A percentile compares a stretch with the other conserved stretches of the same genome.
Evolutionary conservation across 2,797 vertebrate species (phyloP).

Genomic region (Prionace glauca): DNA sequence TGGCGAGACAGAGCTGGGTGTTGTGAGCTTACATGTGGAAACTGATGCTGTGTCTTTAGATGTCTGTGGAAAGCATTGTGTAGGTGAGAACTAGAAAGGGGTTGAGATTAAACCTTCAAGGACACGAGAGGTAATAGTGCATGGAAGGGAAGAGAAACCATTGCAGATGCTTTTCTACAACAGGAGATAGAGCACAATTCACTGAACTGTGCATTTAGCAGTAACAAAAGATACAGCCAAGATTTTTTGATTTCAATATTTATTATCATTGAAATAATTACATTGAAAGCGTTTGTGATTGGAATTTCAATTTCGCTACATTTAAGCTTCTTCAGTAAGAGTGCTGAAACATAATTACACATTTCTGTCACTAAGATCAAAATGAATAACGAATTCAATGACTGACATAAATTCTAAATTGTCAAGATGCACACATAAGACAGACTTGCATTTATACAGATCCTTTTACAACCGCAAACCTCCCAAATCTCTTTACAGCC

Average conservation of each 20-base stretch:
- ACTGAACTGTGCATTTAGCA: neutral
- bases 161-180: neutral
- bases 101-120: neutral
- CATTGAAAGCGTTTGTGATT: neutral
- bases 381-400: neutral
- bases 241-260: neutral
- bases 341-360: neutral
- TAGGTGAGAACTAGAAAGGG: neutral
- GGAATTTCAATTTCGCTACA: neutral
- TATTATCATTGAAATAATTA: neutral
- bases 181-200: neutral
- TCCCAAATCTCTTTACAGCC: neutral
- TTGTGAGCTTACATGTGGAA: too few relatives aligned
- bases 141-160: neutral
- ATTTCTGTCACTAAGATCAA: too few relatives aligned
- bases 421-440: neutral
- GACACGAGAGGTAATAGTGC: neutral
- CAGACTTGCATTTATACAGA: neutral
- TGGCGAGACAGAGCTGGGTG: too few relatives aligned
- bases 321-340: neutral
- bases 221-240: neutral
- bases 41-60: neutral
- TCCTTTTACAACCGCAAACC: neutral
- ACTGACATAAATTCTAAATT: neutral
- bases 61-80: neutral